phyloP scores from a whole-genome alignment of 2,888 invertebrate genomes.

The Drosophila conformis region DNA sequence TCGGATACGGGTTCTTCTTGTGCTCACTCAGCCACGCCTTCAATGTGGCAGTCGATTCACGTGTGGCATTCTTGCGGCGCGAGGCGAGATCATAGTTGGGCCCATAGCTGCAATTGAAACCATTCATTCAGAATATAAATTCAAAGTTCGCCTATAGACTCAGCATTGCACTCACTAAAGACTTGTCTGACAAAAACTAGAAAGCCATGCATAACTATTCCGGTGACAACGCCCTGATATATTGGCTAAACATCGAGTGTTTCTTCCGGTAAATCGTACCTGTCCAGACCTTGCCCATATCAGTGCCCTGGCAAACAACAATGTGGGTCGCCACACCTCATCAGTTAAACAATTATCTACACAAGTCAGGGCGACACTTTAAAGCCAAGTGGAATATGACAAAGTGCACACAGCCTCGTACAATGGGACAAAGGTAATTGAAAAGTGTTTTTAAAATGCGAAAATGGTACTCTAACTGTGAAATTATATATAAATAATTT shows the following conservation, averaged over 20 bases:
- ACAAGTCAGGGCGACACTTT: constrained; percentile 20
- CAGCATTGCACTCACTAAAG: constrained; percentile 10
- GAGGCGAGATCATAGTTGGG: constrained; percentile 97
- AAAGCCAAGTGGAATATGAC: constrained; percentile 21
- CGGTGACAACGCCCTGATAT: constrained; percentile 36
- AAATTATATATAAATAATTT: neutral
- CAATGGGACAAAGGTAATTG: constrained; percentile 25
- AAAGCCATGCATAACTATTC: constrained; percentile 4
- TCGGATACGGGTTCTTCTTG: constrained; percentile 98
- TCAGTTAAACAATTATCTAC: constrained; percentile 38
- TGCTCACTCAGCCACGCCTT: constrained; percentile 99
- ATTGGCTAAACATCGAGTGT: constrained; percentile 39
- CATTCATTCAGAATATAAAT: constrained; percentile 10
- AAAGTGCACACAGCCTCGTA: constrained; percentile 11
- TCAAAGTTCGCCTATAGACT: neutral
- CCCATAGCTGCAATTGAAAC: constrained; percentile 89
- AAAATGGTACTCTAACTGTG: neutral
- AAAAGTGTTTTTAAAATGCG: neutral
- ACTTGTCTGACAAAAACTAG: constrained; percentile 9
- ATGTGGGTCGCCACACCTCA: constrained; percentile 47
- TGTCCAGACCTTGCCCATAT: constrained; percentile 27
- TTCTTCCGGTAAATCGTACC: constrained; percentile 47
- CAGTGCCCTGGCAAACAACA: constrained; percentile 37
- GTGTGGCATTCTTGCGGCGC: constrained; percentile 97
- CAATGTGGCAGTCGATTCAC: constrained; percentile 98